Percentiles rank a stretch among this genome's conserved stretches.
These are phyloP conservation scores for Potamilus streckersoni DNA, from an alignment of 1,140 invertebrate species.

Conservation along the genomic window DNA sequence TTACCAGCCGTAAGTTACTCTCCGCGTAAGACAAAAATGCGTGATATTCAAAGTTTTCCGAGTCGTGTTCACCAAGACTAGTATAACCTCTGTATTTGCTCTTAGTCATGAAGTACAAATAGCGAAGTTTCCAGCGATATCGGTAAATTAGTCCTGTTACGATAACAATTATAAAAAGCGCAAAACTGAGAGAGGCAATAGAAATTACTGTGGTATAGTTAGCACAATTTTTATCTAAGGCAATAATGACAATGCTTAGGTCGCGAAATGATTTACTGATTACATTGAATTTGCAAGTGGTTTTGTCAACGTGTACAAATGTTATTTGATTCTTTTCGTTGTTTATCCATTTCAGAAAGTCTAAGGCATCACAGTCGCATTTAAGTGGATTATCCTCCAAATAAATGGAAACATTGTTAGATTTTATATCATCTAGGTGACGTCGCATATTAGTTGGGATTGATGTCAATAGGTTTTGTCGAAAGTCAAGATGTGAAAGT, in stretches of 20 bases:
- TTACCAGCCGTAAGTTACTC: slow-evolving; percentile 34
- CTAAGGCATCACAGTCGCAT: slow-evolving; percentile 8
- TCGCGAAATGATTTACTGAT: background rate
- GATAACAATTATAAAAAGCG: background rate
- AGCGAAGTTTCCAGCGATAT: slow-evolving; percentile 44
- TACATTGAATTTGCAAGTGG: background rate
- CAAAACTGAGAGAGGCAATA: background rate
- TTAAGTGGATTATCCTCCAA: slow-evolving; percentile 13
- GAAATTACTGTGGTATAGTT: slow-evolving; percentile 6
- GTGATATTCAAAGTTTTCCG: slow-evolving; percentile 27
- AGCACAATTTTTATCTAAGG: slow-evolving; percentile 1
- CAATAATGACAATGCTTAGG: background rate
- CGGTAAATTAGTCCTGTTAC: slow-evolving; percentile 8
- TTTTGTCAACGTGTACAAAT: background rate
- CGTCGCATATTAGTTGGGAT: no score
- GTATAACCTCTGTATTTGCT: slow-evolving; percentile 5
- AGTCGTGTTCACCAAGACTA: background rate
- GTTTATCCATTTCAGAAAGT: slow-evolving; percentile 12
- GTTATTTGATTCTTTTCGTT: slow-evolving; percentile 8
- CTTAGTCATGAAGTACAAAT: slow-evolving; percentile 38
- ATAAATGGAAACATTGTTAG: slow-evolving; percentile 7
- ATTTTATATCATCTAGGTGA: no score
- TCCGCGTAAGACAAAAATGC: slow-evolving; percentile 51
- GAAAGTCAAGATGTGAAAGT: no score
- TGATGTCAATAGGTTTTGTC: no score